Conservation (phyloP, 2,797 vertebrate genomes). For the Girardinus metallicus region DNA sequence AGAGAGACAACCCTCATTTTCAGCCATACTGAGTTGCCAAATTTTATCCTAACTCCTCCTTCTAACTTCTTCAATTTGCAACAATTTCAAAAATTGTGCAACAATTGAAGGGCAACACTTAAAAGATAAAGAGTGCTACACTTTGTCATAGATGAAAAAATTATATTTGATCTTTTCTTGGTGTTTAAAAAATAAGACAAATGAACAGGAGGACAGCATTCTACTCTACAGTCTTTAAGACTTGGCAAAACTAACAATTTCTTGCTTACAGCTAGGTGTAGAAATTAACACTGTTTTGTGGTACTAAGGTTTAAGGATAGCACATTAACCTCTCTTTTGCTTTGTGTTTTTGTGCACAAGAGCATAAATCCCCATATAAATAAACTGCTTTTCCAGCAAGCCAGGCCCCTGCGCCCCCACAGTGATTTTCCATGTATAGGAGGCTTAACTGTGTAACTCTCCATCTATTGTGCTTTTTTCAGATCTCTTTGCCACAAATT, state of each 20-base stretch:
- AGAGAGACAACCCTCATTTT: conserved; percentile 57
- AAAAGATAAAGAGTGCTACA: neutral
- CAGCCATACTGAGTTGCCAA: conserved; percentile 25
- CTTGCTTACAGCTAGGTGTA: conserved; percentile 30
- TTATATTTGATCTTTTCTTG: neutral
- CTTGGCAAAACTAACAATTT: neutral
- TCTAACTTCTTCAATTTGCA: conserved; percentile 5
- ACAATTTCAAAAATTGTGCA: neutral
- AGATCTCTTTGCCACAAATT: conserved; percentile 76
- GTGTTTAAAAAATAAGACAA: neutral
- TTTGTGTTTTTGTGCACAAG: conserved; percentile 61
- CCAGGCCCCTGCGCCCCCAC: conserved; percentile 55
- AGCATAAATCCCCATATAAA: conserved; percentile 73
- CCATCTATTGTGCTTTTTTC: conserved; percentile 58
- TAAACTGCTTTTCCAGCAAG: conserved; percentile 74
- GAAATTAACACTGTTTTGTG: conserved; percentile 55
- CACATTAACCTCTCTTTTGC: conserved; percentile 50
- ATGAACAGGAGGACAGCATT: neutral
- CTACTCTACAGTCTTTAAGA: neutral
- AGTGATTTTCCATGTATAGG: conserved; percentile 57
- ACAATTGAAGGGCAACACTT: neutral
- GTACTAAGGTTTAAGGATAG: conserved; percentile 33
- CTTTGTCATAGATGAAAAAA: neutral
- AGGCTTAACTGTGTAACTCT: conserved; percentile 65
- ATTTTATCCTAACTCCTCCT: conserved; percentile 1